Percentiles rank a stretch among this genome's conserved stretches.
Conservation (phyloP, 2,113 vertebrate species). For the Hydrochoerus hydrochaeris region DNA sequence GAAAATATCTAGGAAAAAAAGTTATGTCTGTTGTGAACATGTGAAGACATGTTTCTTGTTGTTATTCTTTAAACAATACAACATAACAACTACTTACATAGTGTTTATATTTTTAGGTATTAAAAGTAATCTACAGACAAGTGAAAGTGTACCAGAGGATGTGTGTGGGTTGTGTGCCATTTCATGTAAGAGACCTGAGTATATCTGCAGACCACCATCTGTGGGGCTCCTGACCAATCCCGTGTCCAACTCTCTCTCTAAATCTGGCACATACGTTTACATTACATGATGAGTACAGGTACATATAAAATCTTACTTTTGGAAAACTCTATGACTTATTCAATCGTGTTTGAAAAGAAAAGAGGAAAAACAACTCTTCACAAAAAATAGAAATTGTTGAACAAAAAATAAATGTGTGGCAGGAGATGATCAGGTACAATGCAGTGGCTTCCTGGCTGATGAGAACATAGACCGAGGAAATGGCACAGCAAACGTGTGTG, state of each 20-base stretch:
- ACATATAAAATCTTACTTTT: neutral
- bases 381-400: conserved; percentile 51
- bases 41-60: neutral
- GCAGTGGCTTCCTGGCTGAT: conserved; percentile 58
- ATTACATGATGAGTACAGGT: neutral
- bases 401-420: conserved; percentile 45
- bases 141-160: neutral
- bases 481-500: neutral
- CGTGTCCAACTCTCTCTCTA: neutral
- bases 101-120: neutral
- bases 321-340: conserved; percentile 59
- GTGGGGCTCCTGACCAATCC: neutral
- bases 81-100: neutral
- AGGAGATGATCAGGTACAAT: conserved; percentile 62
- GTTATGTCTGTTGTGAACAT: neutral
- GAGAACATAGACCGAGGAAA: conserved; percentile 64
- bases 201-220: no score
- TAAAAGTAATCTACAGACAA: neutral
- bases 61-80: neutral
- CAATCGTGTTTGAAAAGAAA: conserved; percentile 44
- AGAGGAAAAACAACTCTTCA: neutral
- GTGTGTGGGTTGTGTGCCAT: no score
- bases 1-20: neutral
- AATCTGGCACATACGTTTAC: neutral
- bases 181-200: neutral